Evolutionary conservation across 2,113 vertebrate genomes (phyloP), one percentile per base, ranked within the genome.

Genomic region (Agelaius tricolor): DNA sequence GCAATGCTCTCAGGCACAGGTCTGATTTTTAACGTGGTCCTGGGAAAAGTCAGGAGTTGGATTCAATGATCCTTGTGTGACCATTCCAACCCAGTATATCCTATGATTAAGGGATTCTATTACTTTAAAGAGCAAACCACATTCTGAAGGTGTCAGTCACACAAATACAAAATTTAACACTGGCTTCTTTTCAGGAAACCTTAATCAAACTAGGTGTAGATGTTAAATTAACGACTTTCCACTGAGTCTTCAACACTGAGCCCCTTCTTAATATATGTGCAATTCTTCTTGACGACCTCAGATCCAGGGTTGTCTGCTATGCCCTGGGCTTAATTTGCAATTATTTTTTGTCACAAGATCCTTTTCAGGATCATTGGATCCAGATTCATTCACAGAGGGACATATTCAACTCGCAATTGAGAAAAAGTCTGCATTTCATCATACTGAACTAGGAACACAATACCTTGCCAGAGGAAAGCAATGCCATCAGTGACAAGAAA

Each of bases 341-440:
- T 9, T 46, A 26, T 10, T 81, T 86, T 80, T 71, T 54, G 15
- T 21, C 33, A 49, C 13, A 76, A 71, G 8, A 61, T 65, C 20
- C 2, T 66, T 69, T 26, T 58, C 80, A 89, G 47, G 13, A 71
- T 27, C 24, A 23, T 2, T 74, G 46, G 5, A 63, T 84, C 15
- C 57, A 75, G 33, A 43, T 55, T 84, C 16, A n/a, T 72, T 67
- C 24, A 44, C 15, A 65, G 24, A 87, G 9, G 6, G 7, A 46
- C 30, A 20, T 24, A 55, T 39, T 88, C n/a, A 77, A 17, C 28
- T 46, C 0, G 0, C 9, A 54, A 8, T 2, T 75, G 19, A 84
- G 44, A 81, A 81, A 55, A 81, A 52, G 7, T 2, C 41, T 66
- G 4, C 5, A 13, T 57, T 73, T 62, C 23, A 18, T 54, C 16